Percentiles rank a stretch among this genome's conserved stretches.
These are phyloP conservation scores for Euspilapteryx auroguttella DNA, from an alignment of 2,888 invertebrate species.

Conservation along the genomic window DNA sequence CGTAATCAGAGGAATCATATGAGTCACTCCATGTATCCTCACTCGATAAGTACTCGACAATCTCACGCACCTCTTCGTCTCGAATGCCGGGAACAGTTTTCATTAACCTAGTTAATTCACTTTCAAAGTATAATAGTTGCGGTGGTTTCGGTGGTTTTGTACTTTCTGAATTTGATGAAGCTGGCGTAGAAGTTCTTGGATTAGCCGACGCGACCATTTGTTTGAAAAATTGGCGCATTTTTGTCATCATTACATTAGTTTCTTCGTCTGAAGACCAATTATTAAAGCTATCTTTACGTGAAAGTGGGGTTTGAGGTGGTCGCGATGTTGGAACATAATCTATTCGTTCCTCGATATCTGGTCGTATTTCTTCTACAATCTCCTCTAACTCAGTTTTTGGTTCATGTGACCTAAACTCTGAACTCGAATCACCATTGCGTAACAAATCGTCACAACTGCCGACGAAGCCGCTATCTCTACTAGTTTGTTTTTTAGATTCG, in stretches of 20 bases:
- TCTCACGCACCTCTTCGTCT: slow-evolving; percentile 88
- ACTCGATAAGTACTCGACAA: slow-evolving; percentile 89
- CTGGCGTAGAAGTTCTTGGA: slow-evolving; percentile 55
- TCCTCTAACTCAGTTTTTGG: slow-evolving; percentile 60
- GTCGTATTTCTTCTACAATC: slow-evolving; percentile 62
- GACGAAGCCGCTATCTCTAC: slow-evolving; percentile 85
- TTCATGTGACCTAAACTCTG: slow-evolving; percentile 56
- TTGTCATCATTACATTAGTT: slow-evolving; percentile 93
- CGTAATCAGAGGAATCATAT: slow-evolving; percentile 90
- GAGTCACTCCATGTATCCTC: slow-evolving; percentile 95
- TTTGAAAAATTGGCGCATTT: slow-evolving; percentile 91
- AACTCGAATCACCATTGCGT: slow-evolving; percentile 63
- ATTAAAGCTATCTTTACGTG: slow-evolving; percentile 87
- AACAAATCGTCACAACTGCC: slow-evolving; percentile 86
- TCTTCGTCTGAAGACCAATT: slow-evolving; percentile 95
- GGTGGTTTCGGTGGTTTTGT: slow-evolving; percentile 75
- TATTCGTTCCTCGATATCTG: slow-evolving; percentile 49
- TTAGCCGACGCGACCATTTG: slow-evolving; percentile 78
- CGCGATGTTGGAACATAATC: slow-evolving; percentile 54
- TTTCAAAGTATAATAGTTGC: slow-evolving; percentile 86
- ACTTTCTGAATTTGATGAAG: slow-evolving; percentile 61
- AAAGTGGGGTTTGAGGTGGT: slow-evolving; percentile 61
- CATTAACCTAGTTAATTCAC: slow-evolving; percentile 86
- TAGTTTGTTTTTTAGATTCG: slow-evolving; percentile 76
- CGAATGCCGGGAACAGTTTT: slow-evolving; percentile 91